These are phyloP conservation scores for Hypomecis atomaria DNA, from an alignment of 2,888 invertebrate species.

Conservation along the genomic window DNA sequence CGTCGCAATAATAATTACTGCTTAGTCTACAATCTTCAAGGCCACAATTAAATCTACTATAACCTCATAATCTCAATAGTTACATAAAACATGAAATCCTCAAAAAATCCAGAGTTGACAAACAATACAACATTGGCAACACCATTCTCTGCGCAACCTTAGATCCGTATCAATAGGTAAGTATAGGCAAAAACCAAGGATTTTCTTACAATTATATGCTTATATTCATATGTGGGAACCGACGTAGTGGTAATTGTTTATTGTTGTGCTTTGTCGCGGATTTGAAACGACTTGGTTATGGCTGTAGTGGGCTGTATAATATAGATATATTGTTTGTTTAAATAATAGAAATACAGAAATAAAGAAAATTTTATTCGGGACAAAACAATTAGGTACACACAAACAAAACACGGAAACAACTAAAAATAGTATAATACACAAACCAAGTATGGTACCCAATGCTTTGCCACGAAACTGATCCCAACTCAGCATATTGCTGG, in stretches of 20 bases:
- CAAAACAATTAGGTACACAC: no score
- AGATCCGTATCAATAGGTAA: constrained; percentile 69
- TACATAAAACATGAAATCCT: constrained; percentile 22
- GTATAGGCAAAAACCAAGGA: constrained; percentile 72
- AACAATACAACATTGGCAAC: constrained; percentile 36
- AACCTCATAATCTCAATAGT: not conserved
- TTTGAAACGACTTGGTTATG: constrained; percentile 40
- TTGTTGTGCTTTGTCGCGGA: constrained; percentile 62
- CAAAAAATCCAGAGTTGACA: constrained; percentile 34
- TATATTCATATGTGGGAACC: constrained; percentile 66
- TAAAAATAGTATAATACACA: no score
- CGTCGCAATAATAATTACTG: no score
- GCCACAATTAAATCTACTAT: not conserved
- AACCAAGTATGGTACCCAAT: no score
- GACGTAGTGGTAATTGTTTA: constrained; percentile 66
- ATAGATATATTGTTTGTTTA: no score
- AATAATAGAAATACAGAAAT: no score
- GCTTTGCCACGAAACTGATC: no score
- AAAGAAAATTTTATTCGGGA: no score
- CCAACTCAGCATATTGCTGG: no score
- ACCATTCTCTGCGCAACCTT: constrained; percentile 64
- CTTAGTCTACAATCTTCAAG: no score
- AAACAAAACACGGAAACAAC: no score
- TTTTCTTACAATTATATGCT: constrained; percentile 66
- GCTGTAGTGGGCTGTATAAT: not conserved